A percentile compares a stretch with the other conserved stretches of the same genome.
phyloP scores from a whole-genome alignment of 2,888 invertebrate species.

The Sycophila texana region DNA sequence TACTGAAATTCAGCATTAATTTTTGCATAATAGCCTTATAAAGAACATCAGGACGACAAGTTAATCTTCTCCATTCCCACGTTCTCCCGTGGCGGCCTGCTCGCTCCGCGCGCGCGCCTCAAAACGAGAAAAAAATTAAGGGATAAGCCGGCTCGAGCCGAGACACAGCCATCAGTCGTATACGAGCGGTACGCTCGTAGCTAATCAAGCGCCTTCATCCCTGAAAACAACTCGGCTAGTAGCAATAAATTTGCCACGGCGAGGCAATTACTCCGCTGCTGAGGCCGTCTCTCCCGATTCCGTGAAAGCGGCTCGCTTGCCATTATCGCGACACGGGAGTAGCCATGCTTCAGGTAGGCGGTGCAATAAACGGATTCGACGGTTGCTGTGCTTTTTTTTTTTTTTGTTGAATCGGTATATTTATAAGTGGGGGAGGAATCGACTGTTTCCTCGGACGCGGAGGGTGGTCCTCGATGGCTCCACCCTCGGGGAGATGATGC shows the following conservation, averaged over 20 bases:
- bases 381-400: slow-evolving; percentile 35
- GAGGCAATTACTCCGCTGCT: slow-evolving; percentile 70
- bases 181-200: slow-evolving; percentile 61
- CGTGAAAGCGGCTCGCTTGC: slow-evolving; percentile 40
- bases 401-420: slow-evolving; percentile 23
- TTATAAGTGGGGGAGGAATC: slow-evolving; percentile 48
- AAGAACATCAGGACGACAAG: slow-evolving; percentile 54
- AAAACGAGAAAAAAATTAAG: slow-evolving; percentile 26
- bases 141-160: slow-evolving; percentile 47
- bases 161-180: slow-evolving; percentile 31
- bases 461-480: slow-evolving; percentile 70
- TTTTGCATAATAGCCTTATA: slow-evolving; percentile 56
- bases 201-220: slow-evolving; percentile 62
- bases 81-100: slow-evolving; percentile 35
- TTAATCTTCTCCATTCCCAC: slow-evolving; percentile 59
- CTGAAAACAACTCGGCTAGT: slow-evolving; percentile 63
- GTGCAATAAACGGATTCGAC: slow-evolving; percentile 61
- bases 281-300: slow-evolving; percentile 30
- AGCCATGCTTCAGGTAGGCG: slow-evolving; percentile 61
- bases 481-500: slow-evolving; percentile 59
- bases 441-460: slow-evolving; percentile 66
- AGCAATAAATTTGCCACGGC: slow-evolving; percentile 70
- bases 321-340: slow-evolving; percentile 41
- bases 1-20: slow-evolving; percentile 57
- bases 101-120: background rate